Evolutionary conservation across 2,888 invertebrate species (phyloP).

Genomic region (Clanis bilineata): DNA sequence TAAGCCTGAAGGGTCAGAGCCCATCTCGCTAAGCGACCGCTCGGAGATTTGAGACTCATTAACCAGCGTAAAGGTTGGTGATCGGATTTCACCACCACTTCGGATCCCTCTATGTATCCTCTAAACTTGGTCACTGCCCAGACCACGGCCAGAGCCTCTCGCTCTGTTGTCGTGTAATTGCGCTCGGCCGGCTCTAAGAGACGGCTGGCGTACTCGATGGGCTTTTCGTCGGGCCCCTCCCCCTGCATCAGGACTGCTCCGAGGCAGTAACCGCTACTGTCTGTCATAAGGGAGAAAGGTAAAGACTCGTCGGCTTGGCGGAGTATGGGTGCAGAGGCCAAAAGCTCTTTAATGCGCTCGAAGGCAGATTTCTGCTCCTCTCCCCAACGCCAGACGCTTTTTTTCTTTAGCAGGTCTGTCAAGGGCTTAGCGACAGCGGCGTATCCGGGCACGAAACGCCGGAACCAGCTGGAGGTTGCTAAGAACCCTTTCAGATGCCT

Average conservation of each 20-base stretch:
- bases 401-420: not conserved
- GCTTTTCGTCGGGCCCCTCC: slow-evolving; percentile 18
- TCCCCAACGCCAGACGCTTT: not conserved
- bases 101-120: no score
- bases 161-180: not conserved
- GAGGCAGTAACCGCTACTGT: slow-evolving; percentile 18
- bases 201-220: not conserved
- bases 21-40: no score
- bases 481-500: not conserved
- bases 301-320: not conserved
- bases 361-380: not conserved
- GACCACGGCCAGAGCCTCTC: not conserved
- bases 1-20: not conserved
- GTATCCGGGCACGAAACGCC: not conserved
- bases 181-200: not conserved
- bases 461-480: not conserved
- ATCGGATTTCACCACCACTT: not conserved
- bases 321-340: no score
- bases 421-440: not conserved
- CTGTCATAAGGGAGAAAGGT: slow-evolving; percentile 16
- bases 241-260: slow-evolving; percentile 25
- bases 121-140: not conserved
- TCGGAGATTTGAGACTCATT: not conserved
- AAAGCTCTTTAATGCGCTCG: not conserved
- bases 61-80: not conserved